Base-by-base conservation (phyloP, 2,888 invertebrate species). In the Drosophila prolongata region DNA sequence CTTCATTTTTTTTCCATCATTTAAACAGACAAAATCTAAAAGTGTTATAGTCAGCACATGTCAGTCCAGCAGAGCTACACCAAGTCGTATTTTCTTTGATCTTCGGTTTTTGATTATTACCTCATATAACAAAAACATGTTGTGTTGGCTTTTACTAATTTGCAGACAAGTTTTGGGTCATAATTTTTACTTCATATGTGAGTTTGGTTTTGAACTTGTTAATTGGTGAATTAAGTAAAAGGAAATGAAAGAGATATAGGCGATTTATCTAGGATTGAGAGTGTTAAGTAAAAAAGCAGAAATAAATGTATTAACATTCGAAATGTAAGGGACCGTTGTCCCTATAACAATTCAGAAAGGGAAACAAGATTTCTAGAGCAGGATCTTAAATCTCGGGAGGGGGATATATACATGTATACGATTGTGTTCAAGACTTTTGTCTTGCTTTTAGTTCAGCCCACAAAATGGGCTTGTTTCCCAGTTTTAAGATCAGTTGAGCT, bases 381-480 rank as follows among this genome's bases (percentile, higher is more conserved):
- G 66, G 66, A 66, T 66, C 66, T 55, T 46, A 16, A 9, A 5
- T 52, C 13, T 53, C 10, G 44, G 54, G 24, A 3, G 40, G 54
- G 55, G 47, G 30, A 61, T 16, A 50, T 50, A 16, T 24, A 30
- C 24, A 24, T 40, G 37, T n/a, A 35, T 30, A 14, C 50, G 16
- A 34, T 43, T 30, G 43, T 57, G 24, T 49, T 19, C 54, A 24
- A 14, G n/a, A 47, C 47, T 68, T 59, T 60, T 50, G 64, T 34
- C 57, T 65, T 57, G 27, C 50, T 47, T 58, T 40, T 55, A 34
- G 66, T 66, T 67, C 40, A n/a, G 68, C 66, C 68, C 52, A 58
- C 76, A 70, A 80, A 77, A 76, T 80, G 86, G 83, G 80, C 83
- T 86, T 80, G 80, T 82, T 80, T 77, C 72, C 66, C 68, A 67